Conservation (phyloP, 1,140 invertebrate species). For the Calosoma granatense region DNA sequence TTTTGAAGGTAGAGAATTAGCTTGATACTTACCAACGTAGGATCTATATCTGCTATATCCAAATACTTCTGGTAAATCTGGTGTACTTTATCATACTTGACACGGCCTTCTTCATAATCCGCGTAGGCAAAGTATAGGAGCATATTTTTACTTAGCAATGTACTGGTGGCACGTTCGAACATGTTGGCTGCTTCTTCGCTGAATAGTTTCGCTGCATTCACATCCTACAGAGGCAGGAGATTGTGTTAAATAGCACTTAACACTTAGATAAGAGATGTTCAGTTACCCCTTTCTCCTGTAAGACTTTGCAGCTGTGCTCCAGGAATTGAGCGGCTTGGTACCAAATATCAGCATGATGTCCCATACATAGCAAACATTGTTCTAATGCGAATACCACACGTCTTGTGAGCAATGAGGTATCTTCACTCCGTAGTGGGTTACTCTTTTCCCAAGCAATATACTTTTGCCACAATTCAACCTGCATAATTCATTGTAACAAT, state of each 20-base stretch:
- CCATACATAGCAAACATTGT: slow-evolving; percentile 90
- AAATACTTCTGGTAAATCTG: slow-evolving; percentile 91
- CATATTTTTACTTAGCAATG: slow-evolving; percentile 82
- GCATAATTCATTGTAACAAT: too few relatives aligned
- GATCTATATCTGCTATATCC: slow-evolving; percentile 82
- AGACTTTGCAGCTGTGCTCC: slow-evolving; percentile 83
- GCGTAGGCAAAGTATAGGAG: slow-evolving; percentile 96
- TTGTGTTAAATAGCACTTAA: neutral
- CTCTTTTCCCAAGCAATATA: slow-evolving; percentile 96
- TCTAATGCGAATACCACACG: slow-evolving; percentile 98
- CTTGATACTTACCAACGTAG: slow-evolving; percentile 66
- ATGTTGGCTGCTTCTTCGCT: slow-evolving; percentile 89
- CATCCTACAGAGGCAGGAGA: slow-evolving; percentile 51
- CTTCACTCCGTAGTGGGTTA: slow-evolving; percentile 93
- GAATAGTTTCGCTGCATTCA: slow-evolving; percentile 82
- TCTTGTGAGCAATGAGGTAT: slow-evolving; percentile 83
- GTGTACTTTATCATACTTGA: slow-evolving; percentile 96
- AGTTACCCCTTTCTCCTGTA: slow-evolving; percentile 86
- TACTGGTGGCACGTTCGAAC: slow-evolving; percentile 84
- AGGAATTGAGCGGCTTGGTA: slow-evolving; percentile 95
- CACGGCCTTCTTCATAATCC: slow-evolving; percentile 94
- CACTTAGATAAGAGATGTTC: neutral
- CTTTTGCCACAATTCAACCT: slow-evolving; percentile 99
- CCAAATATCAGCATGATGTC: slow-evolving; percentile 98
- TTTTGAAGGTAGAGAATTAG: too few relatives aligned